These are phyloP conservation scores for Neogale vison DNA, from an alignment of 2,113 vertebrate species.

Conservation along the genomic window DNA sequence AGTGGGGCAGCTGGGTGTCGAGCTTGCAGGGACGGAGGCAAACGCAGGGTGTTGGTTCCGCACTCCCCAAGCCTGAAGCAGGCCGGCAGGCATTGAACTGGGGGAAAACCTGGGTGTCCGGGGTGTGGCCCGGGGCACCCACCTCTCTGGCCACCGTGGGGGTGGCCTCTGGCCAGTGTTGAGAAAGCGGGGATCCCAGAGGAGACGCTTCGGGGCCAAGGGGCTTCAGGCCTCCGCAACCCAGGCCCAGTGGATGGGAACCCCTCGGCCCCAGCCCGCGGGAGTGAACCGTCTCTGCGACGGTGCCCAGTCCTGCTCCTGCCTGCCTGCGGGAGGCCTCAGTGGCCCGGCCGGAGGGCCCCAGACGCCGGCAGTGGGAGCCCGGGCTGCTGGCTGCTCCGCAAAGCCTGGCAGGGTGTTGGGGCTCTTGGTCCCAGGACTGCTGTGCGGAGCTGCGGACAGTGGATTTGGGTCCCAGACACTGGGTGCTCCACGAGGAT, in stretches of 20 bases:
- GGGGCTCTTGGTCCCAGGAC: neutral
- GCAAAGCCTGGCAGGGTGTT: too few species aligned
- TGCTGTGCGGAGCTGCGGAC: neutral
- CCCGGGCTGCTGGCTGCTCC: neutral
- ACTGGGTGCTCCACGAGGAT: neutral
- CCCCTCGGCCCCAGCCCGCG: rapidly evolving
- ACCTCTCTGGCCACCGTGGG: too few species aligned
- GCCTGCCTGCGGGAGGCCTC: neutral
- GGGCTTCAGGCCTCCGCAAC: too few species aligned
- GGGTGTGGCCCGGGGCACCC: neutral
- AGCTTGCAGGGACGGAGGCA: neutral
- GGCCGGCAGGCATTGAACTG: neutral
- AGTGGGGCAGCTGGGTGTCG: neutral
- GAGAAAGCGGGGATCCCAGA: neutral
- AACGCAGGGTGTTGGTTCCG: neutral
- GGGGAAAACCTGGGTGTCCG: neutral
- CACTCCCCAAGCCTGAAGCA: rapidly evolving
- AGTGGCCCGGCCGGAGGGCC: neutral
- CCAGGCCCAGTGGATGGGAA: neutral
- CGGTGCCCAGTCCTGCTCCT: neutral
- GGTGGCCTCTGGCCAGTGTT: neutral
- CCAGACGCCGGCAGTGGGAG: neutral
- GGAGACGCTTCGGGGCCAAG: neutral
- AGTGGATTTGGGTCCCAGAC: neutral
- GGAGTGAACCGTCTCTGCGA: rapidly evolving